Evolutionary conservation across 2,797 vertebrate genomes (phyloP), one percentile per base, ranked within the genome.

Genomic region (Orestias chungarensis): DNA sequence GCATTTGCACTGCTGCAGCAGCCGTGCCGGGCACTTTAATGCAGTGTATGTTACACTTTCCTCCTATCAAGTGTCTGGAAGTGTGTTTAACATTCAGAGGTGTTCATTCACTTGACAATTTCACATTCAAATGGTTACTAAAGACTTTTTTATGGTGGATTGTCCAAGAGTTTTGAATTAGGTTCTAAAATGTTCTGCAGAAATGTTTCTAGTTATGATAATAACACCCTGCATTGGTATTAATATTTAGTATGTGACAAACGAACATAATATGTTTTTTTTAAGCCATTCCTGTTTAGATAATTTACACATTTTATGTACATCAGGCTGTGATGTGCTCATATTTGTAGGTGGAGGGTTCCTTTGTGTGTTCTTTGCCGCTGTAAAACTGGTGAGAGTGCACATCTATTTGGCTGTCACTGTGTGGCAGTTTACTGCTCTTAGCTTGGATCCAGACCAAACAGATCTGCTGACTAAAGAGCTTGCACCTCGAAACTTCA

Each of bases 401-500:
- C 65, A 61, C 49, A 74, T 70, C 61, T 75, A 73, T 72, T 86
- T 82, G 42, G 57, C 82, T 80, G 79, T 79, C 82, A 83, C 69
- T 1, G 44, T 80, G 78, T 84, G 86, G 81, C 86, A 90, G 81
- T 90, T 93, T 91, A 92, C 90, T 84, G 85, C 81, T 79, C 69
- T 67, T 38, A 64, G 69, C 86, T 84, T 93, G 89, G 91, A 88
- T 75, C 29, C 23, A 40, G 72, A 87, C 78, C 88, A 88, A 62
- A 65, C 7, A 9, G 69, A 82, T 83, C 74, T 91, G 91, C 90
- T 92, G 92, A 93, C 88, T 85, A 71, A 86, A 80, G 69, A 71
- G 62, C 74, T 83, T 70, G 77, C 82, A 66, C 61, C 64, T 62
- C 74, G 1, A 4, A 83, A 78, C 68, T 83, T 81, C 29, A 40